Base-by-base conservation (phyloP, 2,888 invertebrate genomes). In the Eustalomyia histrio region DNA sequence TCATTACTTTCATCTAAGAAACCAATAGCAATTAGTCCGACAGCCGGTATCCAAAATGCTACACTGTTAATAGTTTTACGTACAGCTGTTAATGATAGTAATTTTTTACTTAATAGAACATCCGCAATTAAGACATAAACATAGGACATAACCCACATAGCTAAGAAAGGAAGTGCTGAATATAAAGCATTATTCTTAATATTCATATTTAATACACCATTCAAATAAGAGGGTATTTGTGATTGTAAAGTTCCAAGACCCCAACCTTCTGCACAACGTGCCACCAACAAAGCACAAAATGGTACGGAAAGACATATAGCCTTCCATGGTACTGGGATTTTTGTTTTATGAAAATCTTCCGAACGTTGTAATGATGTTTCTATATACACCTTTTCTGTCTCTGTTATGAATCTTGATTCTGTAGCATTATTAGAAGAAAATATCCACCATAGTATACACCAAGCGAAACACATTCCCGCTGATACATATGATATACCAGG, bases 191-290 rank as follows among this genome's bases (percentile, higher is more conserved):
- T 92, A 87, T 90, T 87, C 88, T 93, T 92, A 58, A 95, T 93
- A 61, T 94, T 91, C 84, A 93, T 93, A 63, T 91, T 88, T 0
- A 94, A 90, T 0, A 94, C 92, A 55, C 92, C 91, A 73, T 92
- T 92, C 92, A 95, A 92, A 85, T 94, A 95, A 0, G 92, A 92
- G 0, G 95, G 95, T 85, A 94, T 93, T 88, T 95, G 93, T 0
- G 94, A 94, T 84, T 95, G 91, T 0, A 95, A 89, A 0, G 94
- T 94, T 91, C 93, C 94, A 85, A 93, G 94, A 1, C 95, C 95
- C 94, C 94, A 95, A 81, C 93, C 93, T 80, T 94, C 93, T 0
- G 93, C 92, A 75, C 93, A 92, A 85, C 94, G 93, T 0, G 92
- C 93, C 0, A 94, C 87, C 9, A 92, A 87, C 2, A 89, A 64